Base-by-base conservation (phyloP, 2,113 vertebrate genomes). In the Zosterops borbonicus region DNA sequence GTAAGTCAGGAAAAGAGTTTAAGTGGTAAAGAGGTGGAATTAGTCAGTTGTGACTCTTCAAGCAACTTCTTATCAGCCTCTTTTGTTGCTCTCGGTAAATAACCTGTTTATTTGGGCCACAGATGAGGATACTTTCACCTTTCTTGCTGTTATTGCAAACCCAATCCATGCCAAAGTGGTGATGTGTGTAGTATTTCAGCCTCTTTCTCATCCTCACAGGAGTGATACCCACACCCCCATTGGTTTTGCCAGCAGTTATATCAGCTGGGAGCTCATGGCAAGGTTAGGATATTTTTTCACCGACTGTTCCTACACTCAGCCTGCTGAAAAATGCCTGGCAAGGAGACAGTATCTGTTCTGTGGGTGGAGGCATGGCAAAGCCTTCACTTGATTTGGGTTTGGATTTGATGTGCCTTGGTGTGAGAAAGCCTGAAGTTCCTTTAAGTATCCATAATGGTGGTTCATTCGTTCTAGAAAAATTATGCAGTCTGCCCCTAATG, bases 351-450 rank as follows among this genome's bases (percentile, higher is more conserved):
- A 33, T 77, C 59, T 83, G 42, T 35, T 87, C 68, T 74, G 56
- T 83, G 44, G 69, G 87, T 75, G 39, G 80, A 91, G 16, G 31
- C 49, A 71, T 3, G 2, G 37, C 0, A 1, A 70, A 95, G 25
- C 44, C 28, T 84, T 86, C 0, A 0, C 56, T 83, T 49, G 46
- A 29, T 92, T 89, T 67, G 39, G 24, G 11, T 83, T 69, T 65
- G 67, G 14, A 27, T 76, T 94, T 87, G 49, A 44, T 69, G 8
- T 78, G 13, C 60, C 69, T 94, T 52, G 35, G 11, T 56, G 31
- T 84, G 53, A 63, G 56, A 81, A 90, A 90, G 16, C n/a, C 49
- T 90, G 19, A 65, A 37, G 19, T 67, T 96, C 85, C 60, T 82
- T 62, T 68, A 52, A 28, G 12, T 20, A 37, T 15, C n/a, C 2